These are phyloP conservation scores for Poicephalus gulielmi DNA, from an alignment of 2,113 vertebrate genomes.

Conservation along the genomic window DNA sequence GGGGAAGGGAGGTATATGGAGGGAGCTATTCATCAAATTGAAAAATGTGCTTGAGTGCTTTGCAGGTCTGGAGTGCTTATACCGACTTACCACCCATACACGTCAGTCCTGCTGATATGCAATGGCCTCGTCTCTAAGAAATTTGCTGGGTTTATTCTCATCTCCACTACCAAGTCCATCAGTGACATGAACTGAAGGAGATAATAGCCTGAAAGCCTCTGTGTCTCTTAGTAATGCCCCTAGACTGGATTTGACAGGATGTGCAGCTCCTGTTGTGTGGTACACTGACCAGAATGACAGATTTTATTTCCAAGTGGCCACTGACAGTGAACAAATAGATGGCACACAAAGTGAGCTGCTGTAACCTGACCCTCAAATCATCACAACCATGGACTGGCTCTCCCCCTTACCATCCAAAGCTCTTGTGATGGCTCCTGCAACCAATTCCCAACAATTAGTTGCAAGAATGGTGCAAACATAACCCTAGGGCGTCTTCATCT, in stretches of 20 bases:
- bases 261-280: neutral
- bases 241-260: neutral
- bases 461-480: neutral
- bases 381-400: rapidly evolving
- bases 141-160: neutral
- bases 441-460: neutral
- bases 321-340: neutral
- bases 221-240: neutral
- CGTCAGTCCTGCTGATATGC: neutral
- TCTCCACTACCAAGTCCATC: neutral
- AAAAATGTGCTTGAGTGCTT: neutral
- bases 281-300: neutral
- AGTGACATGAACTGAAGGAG: neutral
- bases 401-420: neutral
- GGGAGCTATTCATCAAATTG: neutral
- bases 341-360: neutral
- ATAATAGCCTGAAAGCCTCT: neutral
- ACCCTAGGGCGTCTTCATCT: neutral
- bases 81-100: neutral
- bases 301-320: neutral
- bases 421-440: neutral
- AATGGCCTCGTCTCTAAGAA: neutral
- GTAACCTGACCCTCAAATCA: neutral
- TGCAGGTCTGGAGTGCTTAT: neutral
- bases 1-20: neutral